Conservation (phyloP, 2,888 invertebrate genomes). For the Corythucha ciliata region DNA sequence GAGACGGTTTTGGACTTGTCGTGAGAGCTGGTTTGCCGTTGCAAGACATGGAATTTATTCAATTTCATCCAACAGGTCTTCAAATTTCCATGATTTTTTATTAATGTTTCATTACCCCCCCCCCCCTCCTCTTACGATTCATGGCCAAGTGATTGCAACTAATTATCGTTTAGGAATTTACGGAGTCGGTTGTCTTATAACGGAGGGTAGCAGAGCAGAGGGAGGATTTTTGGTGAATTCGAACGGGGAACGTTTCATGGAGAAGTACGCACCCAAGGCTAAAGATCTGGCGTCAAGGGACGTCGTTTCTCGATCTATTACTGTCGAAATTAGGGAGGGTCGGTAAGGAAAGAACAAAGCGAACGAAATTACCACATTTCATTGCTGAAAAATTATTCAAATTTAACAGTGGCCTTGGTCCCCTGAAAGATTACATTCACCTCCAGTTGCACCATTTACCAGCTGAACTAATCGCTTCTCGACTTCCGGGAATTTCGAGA, state of each 20-base stretch:
- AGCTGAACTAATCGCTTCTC: constrained; percentile 74
- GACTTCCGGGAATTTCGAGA: constrained; percentile 93
- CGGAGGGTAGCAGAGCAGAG: constrained; percentile 94
- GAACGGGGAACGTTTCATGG: constrained; percentile 97
- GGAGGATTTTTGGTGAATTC: constrained; percentile 97
- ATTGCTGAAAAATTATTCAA: too few relatives aligned
- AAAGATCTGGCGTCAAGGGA: constrained; percentile 99
- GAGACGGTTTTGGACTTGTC: constrained; percentile 94
- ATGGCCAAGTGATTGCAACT: too few relatives aligned
- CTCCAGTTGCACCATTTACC: constrained; percentile 94
- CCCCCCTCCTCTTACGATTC: too few relatives aligned
- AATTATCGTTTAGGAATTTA: too few relatives aligned
- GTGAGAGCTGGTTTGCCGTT: constrained; percentile 85
- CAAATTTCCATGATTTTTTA: too few relatives aligned
- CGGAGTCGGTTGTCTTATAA: constrained; percentile 96
- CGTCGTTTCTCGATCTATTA: constrained; percentile 95
- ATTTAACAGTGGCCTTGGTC: constrained; percentile 90
- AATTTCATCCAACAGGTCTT: constrained; percentile 99
- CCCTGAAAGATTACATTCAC: constrained; percentile 91
- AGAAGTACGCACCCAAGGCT: constrained; percentile 96
- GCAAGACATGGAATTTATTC: constrained; percentile 97
- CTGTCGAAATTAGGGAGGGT: constrained; percentile 93
- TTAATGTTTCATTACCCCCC: too few relatives aligned
- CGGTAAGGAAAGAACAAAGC: too few relatives aligned
- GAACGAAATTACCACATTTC: too few relatives aligned